phyloP scores from a whole-genome alignment of 2,888 invertebrate species.

The Drepanosiphum platanoidis region DNA sequence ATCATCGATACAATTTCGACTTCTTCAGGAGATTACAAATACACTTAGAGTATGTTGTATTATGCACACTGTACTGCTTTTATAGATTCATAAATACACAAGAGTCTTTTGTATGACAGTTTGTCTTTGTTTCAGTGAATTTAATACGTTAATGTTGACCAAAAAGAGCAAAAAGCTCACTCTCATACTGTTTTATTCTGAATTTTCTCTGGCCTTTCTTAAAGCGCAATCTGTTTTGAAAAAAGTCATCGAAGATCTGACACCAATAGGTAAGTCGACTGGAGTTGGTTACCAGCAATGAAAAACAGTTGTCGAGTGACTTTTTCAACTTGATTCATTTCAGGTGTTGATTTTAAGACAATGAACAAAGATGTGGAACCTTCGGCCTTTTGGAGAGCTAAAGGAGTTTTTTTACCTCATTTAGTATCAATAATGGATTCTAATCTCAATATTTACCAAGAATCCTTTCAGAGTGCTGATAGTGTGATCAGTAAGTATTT shows the following conservation, averaged over 20 bases:
- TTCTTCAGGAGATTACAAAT: conserved; percentile 55
- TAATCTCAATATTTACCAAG: conserved; percentile 85
- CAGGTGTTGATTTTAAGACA: conserved; percentile 84
- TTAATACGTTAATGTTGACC: conserved; percentile 42
- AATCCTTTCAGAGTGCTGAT: conserved; percentile 80
- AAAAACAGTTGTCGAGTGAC: background rate
- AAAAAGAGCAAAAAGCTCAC: conserved; percentile 66
- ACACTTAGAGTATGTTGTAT: conserved; percentile 26
- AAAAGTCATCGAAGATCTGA: conserved; percentile 84
- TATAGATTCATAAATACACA: no score
- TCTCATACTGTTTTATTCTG: conserved; percentile 89
- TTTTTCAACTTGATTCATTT: conserved; percentile 58
- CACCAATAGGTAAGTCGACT: conserved; percentile 70
- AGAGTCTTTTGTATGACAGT: background rate
- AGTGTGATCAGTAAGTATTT: conserved; percentile 78
- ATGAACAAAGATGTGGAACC: conserved; percentile 87
- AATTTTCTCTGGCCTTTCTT: conserved; percentile 94
- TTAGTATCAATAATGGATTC: conserved; percentile 84
- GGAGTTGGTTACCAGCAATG: background rate
- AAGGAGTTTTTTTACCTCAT: conserved; percentile 83
- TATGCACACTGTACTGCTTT: background rate
- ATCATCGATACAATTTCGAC: conserved; percentile 47
- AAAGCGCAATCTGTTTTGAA: conserved; percentile 88
- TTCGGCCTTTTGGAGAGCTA: conserved; percentile 79
- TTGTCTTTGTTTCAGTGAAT: conserved; percentile 43